Percentiles rank a stretch among this genome's conserved stretches.
Evolutionary conservation across 2,797 vertebrate genomes (phyloP).

Genomic region (Chiropotes sagulatus): DNA sequence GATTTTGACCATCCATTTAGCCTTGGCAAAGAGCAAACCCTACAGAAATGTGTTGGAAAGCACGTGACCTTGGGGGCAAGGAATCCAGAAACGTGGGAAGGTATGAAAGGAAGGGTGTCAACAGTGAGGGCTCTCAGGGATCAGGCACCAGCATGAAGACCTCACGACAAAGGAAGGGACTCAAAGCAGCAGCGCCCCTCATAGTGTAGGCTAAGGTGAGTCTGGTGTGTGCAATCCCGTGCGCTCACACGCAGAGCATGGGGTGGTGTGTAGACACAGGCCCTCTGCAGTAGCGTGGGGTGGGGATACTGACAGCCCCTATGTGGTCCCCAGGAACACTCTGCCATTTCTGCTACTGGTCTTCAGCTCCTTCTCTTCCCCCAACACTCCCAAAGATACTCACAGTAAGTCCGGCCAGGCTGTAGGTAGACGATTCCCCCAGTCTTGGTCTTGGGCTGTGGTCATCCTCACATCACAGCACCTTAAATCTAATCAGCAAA

Average conservation of each 20-base stretch:
- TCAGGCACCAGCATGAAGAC: neutral
- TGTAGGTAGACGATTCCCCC: neutral
- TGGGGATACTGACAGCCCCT: neutral
- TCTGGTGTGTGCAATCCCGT: neutral
- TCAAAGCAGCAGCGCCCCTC: neutral
- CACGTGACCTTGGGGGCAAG: neutral
- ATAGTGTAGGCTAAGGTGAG: neutral
- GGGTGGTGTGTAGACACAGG: neutral
- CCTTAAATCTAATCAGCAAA: conserved; percentile 78
- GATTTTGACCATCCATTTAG: neutral
- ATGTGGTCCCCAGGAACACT: neutral
- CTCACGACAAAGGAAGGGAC: neutral
- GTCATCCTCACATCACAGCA: conserved; percentile 75
- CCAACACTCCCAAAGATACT: neutral
- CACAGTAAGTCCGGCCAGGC: neutral
- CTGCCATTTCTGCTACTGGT: neutral
- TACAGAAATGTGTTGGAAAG: neutral
- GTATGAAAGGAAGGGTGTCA: neutral
- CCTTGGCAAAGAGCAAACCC: neutral
- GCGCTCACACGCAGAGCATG: neutral
- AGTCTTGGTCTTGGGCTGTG: neutral
- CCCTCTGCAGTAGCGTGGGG: neutral
- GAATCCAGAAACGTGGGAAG: neutral
- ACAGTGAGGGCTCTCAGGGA: neutral
- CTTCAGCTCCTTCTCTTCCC: neutral